Conservation (phyloP, 2,888 invertebrate genomes). For the Kryphioiulus occultus region DNA sequence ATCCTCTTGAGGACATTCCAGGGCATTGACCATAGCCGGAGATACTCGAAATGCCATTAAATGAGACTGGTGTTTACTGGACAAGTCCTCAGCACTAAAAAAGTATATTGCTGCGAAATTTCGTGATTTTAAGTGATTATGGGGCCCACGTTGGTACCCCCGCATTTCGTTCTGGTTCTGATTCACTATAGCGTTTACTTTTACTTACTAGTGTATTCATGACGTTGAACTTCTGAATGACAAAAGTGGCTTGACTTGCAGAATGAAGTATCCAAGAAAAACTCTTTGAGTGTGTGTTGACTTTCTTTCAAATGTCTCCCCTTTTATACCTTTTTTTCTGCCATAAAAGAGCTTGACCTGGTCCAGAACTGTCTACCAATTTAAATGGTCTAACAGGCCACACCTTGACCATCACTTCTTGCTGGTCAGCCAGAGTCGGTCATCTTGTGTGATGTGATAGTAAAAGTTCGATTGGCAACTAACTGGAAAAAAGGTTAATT, state of each 20-base stretch:
- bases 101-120: not conserved
- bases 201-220: conserved; percentile 44
- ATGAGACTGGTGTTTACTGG: not conserved
- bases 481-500: conserved; percentile 40
- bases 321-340: conserved; percentile 39
- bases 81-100: not conserved
- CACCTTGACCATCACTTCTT: conserved; percentile 36
- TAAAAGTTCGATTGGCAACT: conserved; percentile 39
- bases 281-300: conserved; percentile 2
- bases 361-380: conserved; percentile 42
- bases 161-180: not conserved
- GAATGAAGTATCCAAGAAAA: conserved; percentile 34
- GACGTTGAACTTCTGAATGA: not conserved
- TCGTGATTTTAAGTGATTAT: not conserved
- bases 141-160: not conserved
- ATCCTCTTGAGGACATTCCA: not conserved
- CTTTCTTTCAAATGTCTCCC: conserved; percentile 39
- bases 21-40: not conserved
- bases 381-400: conserved; percentile 30
- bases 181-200: not conserved
- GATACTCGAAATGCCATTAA: not conserved
- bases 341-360: conserved; percentile 41
- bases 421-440: conserved; percentile 22
- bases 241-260: not conserved
- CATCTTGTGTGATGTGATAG: conserved; percentile 37